These are phyloP conservation scores for Furcifer pardalis DNA, from an alignment of 2,797 vertebrate species.

Conservation along the genomic window DNA sequence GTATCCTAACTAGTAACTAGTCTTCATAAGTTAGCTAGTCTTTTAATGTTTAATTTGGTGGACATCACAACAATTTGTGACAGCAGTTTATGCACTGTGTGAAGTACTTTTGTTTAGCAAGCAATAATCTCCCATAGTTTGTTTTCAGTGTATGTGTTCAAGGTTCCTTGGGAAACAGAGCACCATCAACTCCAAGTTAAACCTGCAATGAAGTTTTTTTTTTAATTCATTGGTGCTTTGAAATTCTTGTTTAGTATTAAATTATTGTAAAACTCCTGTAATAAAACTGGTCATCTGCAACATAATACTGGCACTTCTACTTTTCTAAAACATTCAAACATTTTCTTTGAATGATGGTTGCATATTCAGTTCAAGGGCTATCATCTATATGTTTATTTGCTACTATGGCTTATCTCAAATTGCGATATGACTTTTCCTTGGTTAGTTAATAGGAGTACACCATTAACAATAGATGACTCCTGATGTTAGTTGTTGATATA, in stretches of 20 bases:
- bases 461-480: neutral
- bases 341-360: neutral
- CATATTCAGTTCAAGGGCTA: neutral
- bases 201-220: neutral
- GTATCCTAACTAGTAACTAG: no score
- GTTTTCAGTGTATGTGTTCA: neutral
- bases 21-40: no score
- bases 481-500: neutral
- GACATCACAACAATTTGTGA: no score
- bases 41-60: no score
- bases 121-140: neutral
- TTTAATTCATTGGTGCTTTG: neutral
- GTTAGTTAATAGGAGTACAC: neutral
- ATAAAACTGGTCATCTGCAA: neutral
- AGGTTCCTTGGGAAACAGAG: neutral
- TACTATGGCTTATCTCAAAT: neutral
- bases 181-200: neutral
- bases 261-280: neutral
- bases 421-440: neutral
- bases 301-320: neutral
- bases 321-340: neutral
- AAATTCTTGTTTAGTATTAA: no score
- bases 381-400: neutral
- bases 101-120: no score
- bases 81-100: no score